A percentile compares a stretch with the other conserved stretches of the same genome.
Evolutionary conservation across 2,888 invertebrate genomes (phyloP).

Genomic region (Andrena flavipes): DNA sequence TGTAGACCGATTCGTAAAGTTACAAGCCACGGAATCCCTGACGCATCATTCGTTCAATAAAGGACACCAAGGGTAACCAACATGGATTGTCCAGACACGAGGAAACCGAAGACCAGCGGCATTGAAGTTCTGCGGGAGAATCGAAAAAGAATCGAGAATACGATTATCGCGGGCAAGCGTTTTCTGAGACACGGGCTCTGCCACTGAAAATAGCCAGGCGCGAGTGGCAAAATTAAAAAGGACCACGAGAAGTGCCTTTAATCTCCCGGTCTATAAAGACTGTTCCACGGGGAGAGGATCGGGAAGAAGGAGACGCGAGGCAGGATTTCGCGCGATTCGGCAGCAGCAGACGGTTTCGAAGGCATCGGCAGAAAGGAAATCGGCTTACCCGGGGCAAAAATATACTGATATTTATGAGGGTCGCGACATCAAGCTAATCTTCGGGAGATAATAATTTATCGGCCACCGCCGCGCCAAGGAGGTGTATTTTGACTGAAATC

Average conservation of each 20-base stretch:
- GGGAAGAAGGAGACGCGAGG: slow-evolving; percentile 53
- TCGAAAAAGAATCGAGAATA: slow-evolving; percentile 50
- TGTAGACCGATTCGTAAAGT: no score
- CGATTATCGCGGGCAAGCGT: slow-evolving; percentile 65
- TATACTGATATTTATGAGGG: slow-evolving; percentile 85
- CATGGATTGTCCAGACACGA: no score
- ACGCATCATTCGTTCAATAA: no score
- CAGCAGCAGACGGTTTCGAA: slow-evolving; percentile 81
- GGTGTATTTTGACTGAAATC: slow-evolving; percentile 80
- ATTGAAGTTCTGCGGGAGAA: background rate
- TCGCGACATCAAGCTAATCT: slow-evolving; percentile 84
- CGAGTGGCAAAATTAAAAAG: slow-evolving; percentile 73
- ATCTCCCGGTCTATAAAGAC: slow-evolving; percentile 83
- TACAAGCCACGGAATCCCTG: no score
- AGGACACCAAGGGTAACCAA: no score
- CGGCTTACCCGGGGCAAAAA: slow-evolving; percentile 83
- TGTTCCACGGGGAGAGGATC: slow-evolving; percentile 63
- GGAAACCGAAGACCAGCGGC: no score
- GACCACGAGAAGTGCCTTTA: slow-evolving; percentile 78
- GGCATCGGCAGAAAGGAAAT: slow-evolving; percentile 83
- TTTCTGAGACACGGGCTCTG: slow-evolving; percentile 62
- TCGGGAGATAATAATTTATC: slow-evolving; percentile 84
- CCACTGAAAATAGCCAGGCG: slow-evolving; percentile 66
- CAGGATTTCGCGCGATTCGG: slow-evolving; percentile 79
- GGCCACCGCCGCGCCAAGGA: slow-evolving; percentile 73